A percentile compares a stretch with the other conserved stretches of the same genome.
Evolutionary conservation across 2,797 vertebrate species (phyloP).

Genomic region (Scolopax bukidnonensis): DNA sequence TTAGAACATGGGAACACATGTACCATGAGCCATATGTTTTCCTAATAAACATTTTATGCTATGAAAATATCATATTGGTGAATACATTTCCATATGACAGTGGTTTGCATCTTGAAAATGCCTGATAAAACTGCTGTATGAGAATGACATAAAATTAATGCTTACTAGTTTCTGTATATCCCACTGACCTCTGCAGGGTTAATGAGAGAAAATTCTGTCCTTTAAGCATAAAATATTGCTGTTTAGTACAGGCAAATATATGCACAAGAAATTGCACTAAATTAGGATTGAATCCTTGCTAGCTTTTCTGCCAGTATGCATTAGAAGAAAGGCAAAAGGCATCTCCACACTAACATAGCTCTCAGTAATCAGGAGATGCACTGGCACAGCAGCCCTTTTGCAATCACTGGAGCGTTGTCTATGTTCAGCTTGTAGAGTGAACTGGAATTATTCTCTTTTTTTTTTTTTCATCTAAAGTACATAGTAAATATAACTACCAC

Average conservation of each 20-base stretch:
- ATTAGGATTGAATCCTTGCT: neutral
- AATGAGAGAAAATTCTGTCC: conserved; percentile 4
- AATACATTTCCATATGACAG: neutral
- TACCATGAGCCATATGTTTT: neutral
- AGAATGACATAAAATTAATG: neutral
- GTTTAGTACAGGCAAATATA: conserved; percentile 17
- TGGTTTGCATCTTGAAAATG: neutral
- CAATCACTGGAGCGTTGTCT: neutral
- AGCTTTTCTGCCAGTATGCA: neutral
- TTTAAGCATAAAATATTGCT: conserved; percentile 15
- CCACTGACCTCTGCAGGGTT: conserved; percentile 1
- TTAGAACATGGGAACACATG: conserved; percentile 43
- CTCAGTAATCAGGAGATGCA: neutral
- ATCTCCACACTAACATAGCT: neutral
- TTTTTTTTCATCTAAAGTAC: neutral
- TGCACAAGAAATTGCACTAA: neutral
- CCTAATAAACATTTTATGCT: neutral
- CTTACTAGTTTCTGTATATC: neutral
- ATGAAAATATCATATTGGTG: neutral
- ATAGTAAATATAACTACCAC: neutral
- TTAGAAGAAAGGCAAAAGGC: neutral
- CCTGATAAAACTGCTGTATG: neutral
- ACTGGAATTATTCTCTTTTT: neutral
- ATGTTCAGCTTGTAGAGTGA: neutral
- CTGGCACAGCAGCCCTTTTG: neutral